These are phyloP conservation scores for Episyrphus balteatus DNA, from an alignment of 1,140 invertebrate genomes.

Conservation along the genomic window DNA sequence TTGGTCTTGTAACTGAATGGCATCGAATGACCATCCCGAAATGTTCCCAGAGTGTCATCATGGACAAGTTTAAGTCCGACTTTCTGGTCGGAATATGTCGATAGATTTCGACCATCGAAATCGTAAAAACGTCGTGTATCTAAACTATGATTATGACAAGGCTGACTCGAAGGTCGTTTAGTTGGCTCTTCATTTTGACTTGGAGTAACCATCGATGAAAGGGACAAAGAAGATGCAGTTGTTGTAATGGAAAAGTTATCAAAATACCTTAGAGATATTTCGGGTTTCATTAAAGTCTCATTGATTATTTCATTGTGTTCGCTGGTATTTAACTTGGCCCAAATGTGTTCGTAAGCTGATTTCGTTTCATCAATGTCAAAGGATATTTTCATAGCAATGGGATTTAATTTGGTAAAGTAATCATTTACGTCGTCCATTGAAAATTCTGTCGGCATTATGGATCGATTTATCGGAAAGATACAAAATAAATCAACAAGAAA, in stretches of 20 bases:
- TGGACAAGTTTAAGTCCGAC: constrained; percentile 18
- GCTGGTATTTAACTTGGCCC: constrained; percentile 11
- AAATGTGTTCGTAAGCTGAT: constrained; percentile 12
- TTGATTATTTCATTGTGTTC: constrained; percentile 22
- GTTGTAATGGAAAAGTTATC: constrained; percentile 1
- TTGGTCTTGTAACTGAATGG: constrained; percentile 27
- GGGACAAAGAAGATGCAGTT: not conserved
- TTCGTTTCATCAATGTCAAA: constrained; percentile 16
- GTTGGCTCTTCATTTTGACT: not conserved
- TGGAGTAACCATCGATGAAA: not conserved
- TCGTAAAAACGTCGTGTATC: constrained; percentile 2
- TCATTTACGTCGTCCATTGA: not conserved
- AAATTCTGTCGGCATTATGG: no score
- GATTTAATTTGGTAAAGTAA: constrained; percentile 24
- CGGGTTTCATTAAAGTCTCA: constrained; percentile 18
- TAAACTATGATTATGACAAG: not conserved
- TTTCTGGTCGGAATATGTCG: constrained; percentile 16
- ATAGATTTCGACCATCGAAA: constrained; percentile 15
- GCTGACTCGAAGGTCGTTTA: not conserved
- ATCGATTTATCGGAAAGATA: no score
- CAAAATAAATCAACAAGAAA: no score
- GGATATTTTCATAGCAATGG: constrained; percentile 20
- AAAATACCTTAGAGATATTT: constrained; percentile 17
- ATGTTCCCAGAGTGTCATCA: constrained; percentile 17
- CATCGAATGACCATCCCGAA: constrained; percentile 27